Evolutionary conservation across 1,140 invertebrate genomes (phyloP).

Genomic region (Ceratitis capitata): DNA sequence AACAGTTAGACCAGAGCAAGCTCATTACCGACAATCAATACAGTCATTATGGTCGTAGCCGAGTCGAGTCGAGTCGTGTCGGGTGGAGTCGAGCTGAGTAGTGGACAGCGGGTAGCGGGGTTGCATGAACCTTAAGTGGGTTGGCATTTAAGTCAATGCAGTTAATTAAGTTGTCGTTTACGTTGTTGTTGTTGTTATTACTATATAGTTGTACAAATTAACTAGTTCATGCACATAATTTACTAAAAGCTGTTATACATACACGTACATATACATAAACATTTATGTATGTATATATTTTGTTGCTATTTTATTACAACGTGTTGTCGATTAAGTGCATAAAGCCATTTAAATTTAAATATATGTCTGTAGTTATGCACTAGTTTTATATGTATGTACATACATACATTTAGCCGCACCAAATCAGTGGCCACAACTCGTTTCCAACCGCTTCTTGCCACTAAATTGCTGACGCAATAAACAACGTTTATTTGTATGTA

Average conservation of each 20-base stretch:
- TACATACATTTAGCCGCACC: too few relatives aligned
- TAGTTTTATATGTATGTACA: too few relatives aligned
- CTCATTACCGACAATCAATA: background rate
- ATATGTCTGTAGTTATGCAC: too few relatives aligned
- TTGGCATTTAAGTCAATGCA: background rate
- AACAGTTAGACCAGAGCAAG: background rate
- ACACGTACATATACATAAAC: background rate
- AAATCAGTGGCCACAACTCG: background rate
- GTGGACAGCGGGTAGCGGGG: too few relatives aligned
- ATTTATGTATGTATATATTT: background rate
- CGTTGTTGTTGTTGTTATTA: background rate
- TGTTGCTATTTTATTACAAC: background rate
- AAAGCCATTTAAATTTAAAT: background rate
- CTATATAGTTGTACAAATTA: background rate
- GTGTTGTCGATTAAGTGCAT: background rate
- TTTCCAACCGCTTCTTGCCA: background rate
- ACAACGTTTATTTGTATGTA: background rate
- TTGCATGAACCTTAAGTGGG: slow-evolving; percentile 3
- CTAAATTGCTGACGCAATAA: background rate
- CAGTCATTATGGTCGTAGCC: background rate
- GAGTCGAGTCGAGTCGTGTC: background rate
- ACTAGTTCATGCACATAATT: background rate
- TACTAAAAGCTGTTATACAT: background rate
- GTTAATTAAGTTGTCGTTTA: background rate
- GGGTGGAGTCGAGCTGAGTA: background rate